Conservation (phyloP, 2,113 vertebrate species). For the Nyctibius bracteatus region DNA sequence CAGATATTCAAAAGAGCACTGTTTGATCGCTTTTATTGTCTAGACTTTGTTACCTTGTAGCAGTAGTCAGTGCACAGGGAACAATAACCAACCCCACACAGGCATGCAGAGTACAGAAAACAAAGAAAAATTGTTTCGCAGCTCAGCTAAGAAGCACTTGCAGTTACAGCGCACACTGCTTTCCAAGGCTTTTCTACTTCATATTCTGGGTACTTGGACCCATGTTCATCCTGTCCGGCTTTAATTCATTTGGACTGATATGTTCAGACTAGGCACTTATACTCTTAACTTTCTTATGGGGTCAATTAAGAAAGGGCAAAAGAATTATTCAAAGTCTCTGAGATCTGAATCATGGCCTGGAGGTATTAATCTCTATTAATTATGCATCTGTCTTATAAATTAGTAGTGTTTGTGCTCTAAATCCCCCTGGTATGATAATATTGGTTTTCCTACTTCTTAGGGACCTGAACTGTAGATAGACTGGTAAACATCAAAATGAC, state of each 20-base stretch:
- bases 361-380: not conserved
- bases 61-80: not conserved
- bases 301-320: not conserved
- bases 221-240: not conserved
- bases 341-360: not conserved
- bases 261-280: rapidly evolving
- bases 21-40: not conserved
- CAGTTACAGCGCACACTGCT: not conserved
- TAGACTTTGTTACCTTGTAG: not conserved
- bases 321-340: not conserved
- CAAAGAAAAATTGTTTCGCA: not conserved
- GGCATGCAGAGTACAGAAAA: rapidly evolving
- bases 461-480: not conserved
- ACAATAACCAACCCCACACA: not conserved
- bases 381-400: not conserved
- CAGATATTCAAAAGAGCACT: not conserved
- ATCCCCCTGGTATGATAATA: not conserved
- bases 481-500: not conserved
- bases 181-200: not conserved
- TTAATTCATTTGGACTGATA: not conserved
- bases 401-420: not conserved
- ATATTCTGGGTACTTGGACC: not conserved
- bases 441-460: not conserved
- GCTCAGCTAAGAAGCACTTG: not conserved
- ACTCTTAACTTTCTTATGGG: not conserved